A percentile compares a stretch with the other conserved stretches of the same genome.
phyloP scores from a whole-genome alignment of 2,888 invertebrate genomes.

The Tuberolachnus salignus region DNA sequence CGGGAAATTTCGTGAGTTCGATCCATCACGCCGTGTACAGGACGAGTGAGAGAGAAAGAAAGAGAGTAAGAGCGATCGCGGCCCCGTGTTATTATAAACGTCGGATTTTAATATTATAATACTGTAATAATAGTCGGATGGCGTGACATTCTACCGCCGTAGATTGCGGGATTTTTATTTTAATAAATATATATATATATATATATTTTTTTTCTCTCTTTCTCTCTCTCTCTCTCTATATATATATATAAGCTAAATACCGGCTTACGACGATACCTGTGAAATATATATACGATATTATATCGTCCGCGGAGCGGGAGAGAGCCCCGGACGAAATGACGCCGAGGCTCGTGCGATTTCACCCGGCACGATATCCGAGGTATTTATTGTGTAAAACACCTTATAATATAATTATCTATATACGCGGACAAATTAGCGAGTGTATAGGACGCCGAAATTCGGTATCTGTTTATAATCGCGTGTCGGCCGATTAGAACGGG shows the following conservation, averaged over 20 bases:
- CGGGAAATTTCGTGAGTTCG: constrained; percentile 28
- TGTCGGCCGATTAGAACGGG: constrained; percentile 40
- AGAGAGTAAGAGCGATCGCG: too few relatives aligned
- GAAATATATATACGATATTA: too few relatives aligned
- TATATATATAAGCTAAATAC: too few relatives aligned
- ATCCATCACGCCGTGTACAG: constrained; percentile 8
- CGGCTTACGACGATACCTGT: not conserved
- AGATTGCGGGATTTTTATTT: not conserved
- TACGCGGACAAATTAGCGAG: constrained; percentile 26
- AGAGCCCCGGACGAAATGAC: not conserved
- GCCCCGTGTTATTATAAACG: not conserved
- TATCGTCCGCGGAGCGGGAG: not conserved
- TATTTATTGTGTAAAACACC: too few relatives aligned
- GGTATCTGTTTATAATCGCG: constrained; percentile 9
- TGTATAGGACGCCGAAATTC: not conserved
- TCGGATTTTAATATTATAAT: constrained; percentile 27
- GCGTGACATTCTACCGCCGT: constrained; percentile 23
- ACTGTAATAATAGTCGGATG: not conserved
- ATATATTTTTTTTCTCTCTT: not conserved
- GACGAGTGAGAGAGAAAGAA: too few relatives aligned
- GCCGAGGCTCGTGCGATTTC: constrained; percentile 18
- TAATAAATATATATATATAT: too few relatives aligned
- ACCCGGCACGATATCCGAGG: constrained; percentile 17
- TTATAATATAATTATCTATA: too few relatives aligned
- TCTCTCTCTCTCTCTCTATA: too few relatives aligned